phyloP scores from a whole-genome alignment of 2,888 invertebrate genomes.

The Pharmacophagus antenor region DNA sequence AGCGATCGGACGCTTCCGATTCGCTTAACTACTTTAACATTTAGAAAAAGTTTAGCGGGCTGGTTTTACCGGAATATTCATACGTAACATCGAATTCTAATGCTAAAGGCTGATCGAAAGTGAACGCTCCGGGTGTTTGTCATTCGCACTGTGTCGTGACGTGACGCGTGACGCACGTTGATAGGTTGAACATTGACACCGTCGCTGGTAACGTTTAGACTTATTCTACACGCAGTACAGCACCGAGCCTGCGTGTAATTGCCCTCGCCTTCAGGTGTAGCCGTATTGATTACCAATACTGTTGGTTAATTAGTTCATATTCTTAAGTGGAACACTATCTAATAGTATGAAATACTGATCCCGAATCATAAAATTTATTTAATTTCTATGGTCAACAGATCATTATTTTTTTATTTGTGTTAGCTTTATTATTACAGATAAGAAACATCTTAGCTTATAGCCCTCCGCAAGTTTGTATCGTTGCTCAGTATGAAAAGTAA shows the following conservation, averaged over 20 bases:
- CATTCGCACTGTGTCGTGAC: constrained; percentile 60
- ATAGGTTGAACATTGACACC: constrained; percentile 47
- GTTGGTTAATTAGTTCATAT: not conserved
- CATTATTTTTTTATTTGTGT: too few relatives aligned
- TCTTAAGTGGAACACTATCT: too few relatives aligned
- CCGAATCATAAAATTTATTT: too few relatives aligned
- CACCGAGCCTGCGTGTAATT: not conserved
- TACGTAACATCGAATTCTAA: constrained; percentile 49
- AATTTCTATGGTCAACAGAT: too few relatives aligned
- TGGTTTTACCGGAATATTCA: constrained; percentile 42
- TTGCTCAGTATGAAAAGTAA: too few relatives aligned
- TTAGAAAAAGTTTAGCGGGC: constrained; percentile 42
- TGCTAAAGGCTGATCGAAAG: constrained; percentile 67
- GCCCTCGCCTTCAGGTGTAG: not conserved
- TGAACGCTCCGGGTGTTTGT: constrained; percentile 74
- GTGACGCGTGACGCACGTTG: constrained; percentile 59
- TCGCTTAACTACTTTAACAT: constrained; percentile 30
- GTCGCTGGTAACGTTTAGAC: too few relatives aligned
- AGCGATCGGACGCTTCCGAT: too few relatives aligned
- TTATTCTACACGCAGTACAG: not conserved
- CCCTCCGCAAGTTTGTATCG: too few relatives aligned
- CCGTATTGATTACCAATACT: too few relatives aligned
- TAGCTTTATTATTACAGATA: too few relatives aligned
- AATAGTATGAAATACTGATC: too few relatives aligned
- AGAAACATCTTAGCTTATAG: too few relatives aligned